These are phyloP conservation scores for Myioborus melanocephalus DNA, from an alignment of 2,797 vertebrate species.

Conservation along the genomic window DNA sequence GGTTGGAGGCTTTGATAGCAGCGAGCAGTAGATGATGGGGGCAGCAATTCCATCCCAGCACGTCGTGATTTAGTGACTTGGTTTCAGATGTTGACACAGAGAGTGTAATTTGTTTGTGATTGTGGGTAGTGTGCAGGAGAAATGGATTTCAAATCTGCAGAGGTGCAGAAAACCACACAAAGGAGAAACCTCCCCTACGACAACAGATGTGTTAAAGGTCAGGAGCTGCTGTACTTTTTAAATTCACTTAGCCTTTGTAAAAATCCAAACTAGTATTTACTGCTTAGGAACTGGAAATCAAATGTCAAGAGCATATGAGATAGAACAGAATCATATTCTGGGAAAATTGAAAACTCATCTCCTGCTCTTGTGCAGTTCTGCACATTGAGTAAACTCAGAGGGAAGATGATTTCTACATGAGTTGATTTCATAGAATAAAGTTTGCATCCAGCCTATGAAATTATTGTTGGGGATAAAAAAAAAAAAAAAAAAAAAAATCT, in stretches of 20 bases:
- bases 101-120: slow-evolving; percentile 65
- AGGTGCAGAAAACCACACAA: not conserved
- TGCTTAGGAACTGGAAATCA: not conserved
- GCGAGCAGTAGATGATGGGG: slow-evolving; percentile 64
- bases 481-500: not conserved
- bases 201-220: slow-evolving; percentile 3
- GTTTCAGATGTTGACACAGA: slow-evolving; percentile 63
- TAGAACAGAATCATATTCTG: not conserved
- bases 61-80: slow-evolving; percentile 65
- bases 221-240: not conserved
- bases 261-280: not conserved
- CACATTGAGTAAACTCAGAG: not conserved
- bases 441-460: not conserved
- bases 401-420: not conserved
- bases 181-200: not conserved
- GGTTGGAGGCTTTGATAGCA: slow-evolving; percentile 72
- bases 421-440: not conserved
- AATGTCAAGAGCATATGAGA: not conserved
- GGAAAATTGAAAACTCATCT: not conserved
- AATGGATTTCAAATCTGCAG: not conserved
- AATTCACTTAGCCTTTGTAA: not conserved
- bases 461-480: not conserved
- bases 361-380: not conserved
- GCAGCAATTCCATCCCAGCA: slow-evolving; percentile 62
- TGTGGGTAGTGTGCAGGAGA: slow-evolving; percentile 9